Conservation (phyloP, 2,797 vertebrate genomes). For the Gila robusta region DNA sequence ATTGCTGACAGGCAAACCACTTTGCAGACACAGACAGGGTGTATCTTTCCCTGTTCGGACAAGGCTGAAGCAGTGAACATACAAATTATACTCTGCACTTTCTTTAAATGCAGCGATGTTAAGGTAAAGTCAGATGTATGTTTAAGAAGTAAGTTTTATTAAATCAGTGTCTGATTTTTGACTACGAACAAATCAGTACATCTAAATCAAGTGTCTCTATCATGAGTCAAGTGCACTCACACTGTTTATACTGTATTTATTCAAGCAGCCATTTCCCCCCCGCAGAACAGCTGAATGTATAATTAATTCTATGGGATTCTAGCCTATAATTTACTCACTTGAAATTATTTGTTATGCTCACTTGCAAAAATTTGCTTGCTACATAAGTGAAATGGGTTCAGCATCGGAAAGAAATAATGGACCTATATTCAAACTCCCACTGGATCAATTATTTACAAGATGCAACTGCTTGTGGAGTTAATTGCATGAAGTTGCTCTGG, state of each 20-base stretch:
- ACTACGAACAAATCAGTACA: constrained; percentile 51
- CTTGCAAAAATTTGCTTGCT: constrained; percentile 62
- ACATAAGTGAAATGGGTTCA: constrained; percentile 58
- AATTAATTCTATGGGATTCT: constrained; percentile 63
- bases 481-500: constrained; percentile 50
- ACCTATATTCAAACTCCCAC: constrained; percentile 49
- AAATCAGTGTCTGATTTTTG: constrained; percentile 51
- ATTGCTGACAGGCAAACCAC: constrained; percentile 38
- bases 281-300: constrained; percentile 66
- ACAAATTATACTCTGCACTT: background rate
- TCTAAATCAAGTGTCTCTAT: constrained; percentile 51
- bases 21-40: background rate
- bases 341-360: constrained; percentile 70
- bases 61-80: constrained; percentile 13
- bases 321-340: constrained; percentile 56
- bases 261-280: constrained; percentile 51
- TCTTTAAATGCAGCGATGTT: background rate
- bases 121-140: constrained; percentile 17
- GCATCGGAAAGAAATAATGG: constrained; percentile 50
- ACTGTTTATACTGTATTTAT: constrained; percentile 53
- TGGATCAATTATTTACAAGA: constrained; percentile 56
- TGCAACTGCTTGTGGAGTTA: constrained; percentile 46
- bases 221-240: constrained; percentile 39
- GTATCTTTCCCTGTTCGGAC: constrained; percentile 18
- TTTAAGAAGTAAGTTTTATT: background rate